Percentiles rank a stretch among this genome's conserved stretches.
Evolutionary conservation across 2,888 invertebrate genomes (phyloP).

Genomic region (Glyphotaelius pellucidus): DNA sequence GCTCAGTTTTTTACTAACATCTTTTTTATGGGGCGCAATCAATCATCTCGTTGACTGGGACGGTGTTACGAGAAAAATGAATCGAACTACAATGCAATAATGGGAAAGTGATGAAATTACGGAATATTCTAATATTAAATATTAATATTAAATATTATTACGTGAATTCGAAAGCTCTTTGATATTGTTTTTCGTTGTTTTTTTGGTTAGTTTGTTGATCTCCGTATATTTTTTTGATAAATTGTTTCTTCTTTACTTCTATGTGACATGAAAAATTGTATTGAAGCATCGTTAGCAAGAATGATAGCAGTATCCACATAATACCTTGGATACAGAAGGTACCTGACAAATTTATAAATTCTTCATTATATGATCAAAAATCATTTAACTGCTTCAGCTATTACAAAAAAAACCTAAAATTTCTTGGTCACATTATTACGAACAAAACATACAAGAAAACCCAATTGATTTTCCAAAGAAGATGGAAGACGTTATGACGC

Average conservation of each 20-base stretch:
- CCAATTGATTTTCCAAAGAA: no score
- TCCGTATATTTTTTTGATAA: no score
- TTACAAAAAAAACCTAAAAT: no score
- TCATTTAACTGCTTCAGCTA: not conserved
- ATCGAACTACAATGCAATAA: constrained; percentile 6
- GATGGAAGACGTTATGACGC: no score
- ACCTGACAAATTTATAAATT: not conserved
- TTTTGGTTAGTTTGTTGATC: not conserved
- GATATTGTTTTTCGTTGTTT: not conserved
- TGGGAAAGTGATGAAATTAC: not conserved
- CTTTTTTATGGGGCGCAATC: constrained; percentile 12
- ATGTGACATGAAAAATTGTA: not conserved
- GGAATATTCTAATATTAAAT: not conserved
- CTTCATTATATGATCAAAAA: not conserved
- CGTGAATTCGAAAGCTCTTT: not conserved
- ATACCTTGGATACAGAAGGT: not conserved
- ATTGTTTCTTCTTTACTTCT: not conserved
- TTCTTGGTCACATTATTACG: no score
- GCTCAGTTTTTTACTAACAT: constrained; percentile 31
- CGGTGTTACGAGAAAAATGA: not conserved
- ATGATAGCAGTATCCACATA: not conserved
- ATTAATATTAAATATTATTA: not conserved
- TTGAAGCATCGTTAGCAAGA: not conserved
- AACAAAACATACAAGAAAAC: no score
- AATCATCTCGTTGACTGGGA: constrained; percentile 23